phyloP scores from a whole-genome alignment of 2,113 vertebrate species.

The Plecturocebus donacophilus region DNA sequence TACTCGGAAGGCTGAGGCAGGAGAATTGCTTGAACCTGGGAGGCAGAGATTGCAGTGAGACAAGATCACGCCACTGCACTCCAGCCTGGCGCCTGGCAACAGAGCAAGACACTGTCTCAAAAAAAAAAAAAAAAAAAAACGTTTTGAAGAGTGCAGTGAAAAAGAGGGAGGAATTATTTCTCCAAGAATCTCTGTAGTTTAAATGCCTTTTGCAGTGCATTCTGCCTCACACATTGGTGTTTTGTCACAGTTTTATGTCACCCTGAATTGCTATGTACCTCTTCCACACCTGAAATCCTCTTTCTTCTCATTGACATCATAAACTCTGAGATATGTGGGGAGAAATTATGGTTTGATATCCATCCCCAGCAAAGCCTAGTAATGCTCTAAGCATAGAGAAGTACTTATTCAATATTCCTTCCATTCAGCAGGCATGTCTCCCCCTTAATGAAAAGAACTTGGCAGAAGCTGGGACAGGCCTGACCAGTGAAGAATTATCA shows the following conservation, averaged over 20 bases:
- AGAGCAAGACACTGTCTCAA: no score
- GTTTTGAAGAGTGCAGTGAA: neutral
- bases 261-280: neutral
- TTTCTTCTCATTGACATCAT: neutral
- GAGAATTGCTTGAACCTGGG: no score
- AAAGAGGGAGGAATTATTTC: neutral
- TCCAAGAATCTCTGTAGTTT: neutral
- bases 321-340: fast-evolving
- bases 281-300: neutral
- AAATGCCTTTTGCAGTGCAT: neutral
- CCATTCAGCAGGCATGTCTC: neutral
- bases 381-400: neutral
- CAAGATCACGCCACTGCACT: no score
- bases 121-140: no score
- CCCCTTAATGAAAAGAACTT: neutral
- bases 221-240: neutral
- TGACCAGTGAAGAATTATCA: neutral
- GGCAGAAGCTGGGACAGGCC: neutral
- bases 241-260: neutral
- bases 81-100: no score
- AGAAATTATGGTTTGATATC: fast-evolving
- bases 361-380: neutral
- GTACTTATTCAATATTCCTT: neutral
- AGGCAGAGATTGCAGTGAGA: no score
- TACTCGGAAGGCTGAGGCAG: no score